Base-by-base conservation (phyloP, 2,797 vertebrate species). In the Cephalopachus bancanus region DNA sequence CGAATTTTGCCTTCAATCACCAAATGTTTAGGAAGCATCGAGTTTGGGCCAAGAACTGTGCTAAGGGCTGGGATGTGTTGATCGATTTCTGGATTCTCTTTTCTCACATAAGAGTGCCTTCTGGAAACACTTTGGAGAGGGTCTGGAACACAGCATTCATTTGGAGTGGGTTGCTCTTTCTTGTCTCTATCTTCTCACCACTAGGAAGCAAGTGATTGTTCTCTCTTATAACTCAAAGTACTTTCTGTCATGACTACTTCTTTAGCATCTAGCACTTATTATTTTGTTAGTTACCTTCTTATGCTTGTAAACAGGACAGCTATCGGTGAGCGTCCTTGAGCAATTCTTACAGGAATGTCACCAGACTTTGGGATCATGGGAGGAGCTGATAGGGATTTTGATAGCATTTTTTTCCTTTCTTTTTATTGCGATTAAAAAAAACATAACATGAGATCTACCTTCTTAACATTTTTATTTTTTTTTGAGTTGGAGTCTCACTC, bases 1-100 rank as follows among this genome's bases (percentile, higher is more conserved):
- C 86, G 84, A 33, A 94, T 89, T 96, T 97, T 95, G 22, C n/a
- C 67, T 87, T 91, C 84, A 84, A 90, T 96, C 78, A 84, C 79
- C 88, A 81, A 92, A 86, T 81, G 72, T 91, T 94, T 95, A 83
- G 93, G 91, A 85, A 94, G 83, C 64, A 26, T 53, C 95, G 93
- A 91, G 14, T 78, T 81, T 51, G 53, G 57, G 59, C 28, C 93
- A 86, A 74, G 71, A 85, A 78, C 15, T 86, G 26, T 80, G 90
- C 49, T 81, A 59, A 65, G 74, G 49, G 22, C 37, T 91, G 78
- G 37, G 75, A 88, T 80, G 37, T 85, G 49, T 65, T 75, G 74
- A 78, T 95, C 74, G 76, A 28, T 83, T 92, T 76, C 59, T 74
- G 83, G 65, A 93, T 81, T 83, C 59, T 96, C 33, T 64, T 95